Evolutionary conservation across 1,140 invertebrate genomes (phyloP), one percentile per base, ranked within the genome.

Genomic region (Harpegnathos saltator): DNA sequence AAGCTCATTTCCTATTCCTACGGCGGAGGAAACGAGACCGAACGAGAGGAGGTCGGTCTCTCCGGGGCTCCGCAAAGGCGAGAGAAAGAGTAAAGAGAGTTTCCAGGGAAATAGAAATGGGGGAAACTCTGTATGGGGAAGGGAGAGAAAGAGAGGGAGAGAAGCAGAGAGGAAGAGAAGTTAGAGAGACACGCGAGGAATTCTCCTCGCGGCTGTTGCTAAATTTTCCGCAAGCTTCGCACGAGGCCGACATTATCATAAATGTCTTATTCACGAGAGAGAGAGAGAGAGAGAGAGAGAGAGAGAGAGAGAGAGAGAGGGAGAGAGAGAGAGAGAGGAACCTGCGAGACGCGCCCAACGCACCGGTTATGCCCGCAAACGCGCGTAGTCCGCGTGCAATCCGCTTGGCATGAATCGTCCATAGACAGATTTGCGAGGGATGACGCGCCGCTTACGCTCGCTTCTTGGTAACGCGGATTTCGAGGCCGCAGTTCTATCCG

Each of bases 241-340:
- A 61, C 82, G 62, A 59, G 44, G 26, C 63, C 48, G 69, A 74
- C 83, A 87, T 89, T 87, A 89, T 89, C 87, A 87, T 86, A 89
- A 87, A 87, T 87, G 85, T 85, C 85, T 89, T 89, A 86, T 89
- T 86, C 87, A 87, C 54, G 66, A 85, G 68, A 72, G 29, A 33
- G 29, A 33, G 29, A 33, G 29, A 5, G 29, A 33, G 29, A 33
- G 29, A 33, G 1, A 33, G 29, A 5, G 5, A 33, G 29, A 33
- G 75, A 48, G 33, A 44, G 9, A n/a, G 66, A 85, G 68, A 72
- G 29, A 33, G 29, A 33, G 29, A 33, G 29, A 5, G 29, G 5
- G 29, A 33, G 29, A 33, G 1, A 33, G 29, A 5, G 5, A 33
- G 29, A 33, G 75, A 48, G 33, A 44, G 9, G 75, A 68, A 69